Conservation (phyloP, 2,888 invertebrate species). For the Caenorhabditis panamensis region DNA sequence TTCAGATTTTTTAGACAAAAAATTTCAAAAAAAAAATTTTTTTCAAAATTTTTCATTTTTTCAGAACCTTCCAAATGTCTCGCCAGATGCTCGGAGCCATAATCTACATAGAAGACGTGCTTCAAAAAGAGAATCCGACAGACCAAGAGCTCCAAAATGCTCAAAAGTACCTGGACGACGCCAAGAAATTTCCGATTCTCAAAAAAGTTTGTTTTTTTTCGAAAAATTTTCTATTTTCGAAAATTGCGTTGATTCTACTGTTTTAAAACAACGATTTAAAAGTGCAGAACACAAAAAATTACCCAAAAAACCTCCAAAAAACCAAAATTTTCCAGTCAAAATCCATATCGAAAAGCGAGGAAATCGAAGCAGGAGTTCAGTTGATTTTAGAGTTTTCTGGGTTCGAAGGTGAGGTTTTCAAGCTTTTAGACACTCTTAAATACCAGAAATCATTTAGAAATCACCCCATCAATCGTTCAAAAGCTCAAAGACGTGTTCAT, state of each 20-base stretch:
- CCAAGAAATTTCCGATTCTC: background rate
- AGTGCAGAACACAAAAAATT: too few relatives aligned
- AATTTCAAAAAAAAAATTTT: too few relatives aligned
- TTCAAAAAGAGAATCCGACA: background rate
- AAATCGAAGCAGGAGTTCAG: slow-evolving; percentile 15
- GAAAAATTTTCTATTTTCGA: too few relatives aligned
- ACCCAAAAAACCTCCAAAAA: background rate
- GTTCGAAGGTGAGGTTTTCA: slow-evolving; percentile 24
- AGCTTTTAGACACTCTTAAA: too few relatives aligned
- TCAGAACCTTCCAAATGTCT: slow-evolving; percentile 31
- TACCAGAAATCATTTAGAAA: slow-evolving; percentile 5
- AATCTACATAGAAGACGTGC: slow-evolving; percentile 34
- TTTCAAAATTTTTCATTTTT: too few relatives aligned
- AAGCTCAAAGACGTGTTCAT: slow-evolving; percentile 26
- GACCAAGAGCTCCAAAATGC: slow-evolving; percentile 11
- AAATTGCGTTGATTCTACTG: too few relatives aligned
- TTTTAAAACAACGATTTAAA: too few relatives aligned
- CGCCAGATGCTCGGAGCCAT: slow-evolving; percentile 15
- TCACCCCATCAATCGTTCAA: background rate
- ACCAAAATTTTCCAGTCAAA: slow-evolving; percentile 1
- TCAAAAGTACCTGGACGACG: background rate
- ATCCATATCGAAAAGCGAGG: slow-evolving; percentile 2
- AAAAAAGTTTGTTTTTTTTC: too few relatives aligned
- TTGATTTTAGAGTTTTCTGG: slow-evolving; percentile 27
- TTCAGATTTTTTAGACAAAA: too few relatives aligned